phyloP scores from a whole-genome alignment of 2,888 invertebrate genomes.

The Troides helena region DNA sequence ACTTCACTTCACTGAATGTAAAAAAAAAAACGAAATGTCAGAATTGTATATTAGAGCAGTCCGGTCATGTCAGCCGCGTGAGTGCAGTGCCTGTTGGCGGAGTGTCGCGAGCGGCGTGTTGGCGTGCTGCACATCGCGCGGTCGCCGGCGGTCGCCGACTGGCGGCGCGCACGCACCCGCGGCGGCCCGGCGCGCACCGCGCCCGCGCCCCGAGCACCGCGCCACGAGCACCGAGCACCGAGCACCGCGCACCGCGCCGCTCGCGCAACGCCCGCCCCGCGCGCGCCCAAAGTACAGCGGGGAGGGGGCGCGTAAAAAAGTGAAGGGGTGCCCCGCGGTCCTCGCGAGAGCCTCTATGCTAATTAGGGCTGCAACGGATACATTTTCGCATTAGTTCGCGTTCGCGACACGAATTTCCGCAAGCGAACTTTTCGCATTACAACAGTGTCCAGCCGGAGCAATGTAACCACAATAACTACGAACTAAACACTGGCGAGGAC shows the following conservation, averaged over 20 bases:
- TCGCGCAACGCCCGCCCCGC: conserved; percentile 51
- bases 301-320: conserved; percentile 74
- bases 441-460: too few species aligned
- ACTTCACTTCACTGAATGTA: conserved; percentile 39
- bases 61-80: conserved; percentile 44
- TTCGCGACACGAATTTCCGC: conserved; percentile 14
- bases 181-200: too few species aligned
- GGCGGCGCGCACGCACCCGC: conserved; percentile 70
- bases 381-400: conserved; percentile 15
- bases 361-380: conserved; percentile 30
- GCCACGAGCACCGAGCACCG: not conserved
- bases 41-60: conserved; percentile 36
- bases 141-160: conserved; percentile 74
- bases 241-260: conserved; percentile 30
- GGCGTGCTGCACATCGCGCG: conserved; percentile 62
- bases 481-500: too few species aligned
- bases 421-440: too few species aligned
- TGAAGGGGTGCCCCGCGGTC: conserved; percentile 72
- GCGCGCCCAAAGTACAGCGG: conserved; percentile 60
- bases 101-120: conserved; percentile 35
- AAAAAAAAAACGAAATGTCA: conserved; percentile 36
- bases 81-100: conserved; percentile 47
- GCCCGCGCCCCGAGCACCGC: conserved; percentile 31
- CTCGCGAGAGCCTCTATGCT: conserved; percentile 65
- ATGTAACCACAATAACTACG: too few species aligned